A percentile compares a stretch with the other conserved stretches of the same genome.
These are phyloP conservation scores for Smutsia temminckii DNA, from an alignment of 2,797 vertebrate species.

Conservation along the genomic window DNA sequence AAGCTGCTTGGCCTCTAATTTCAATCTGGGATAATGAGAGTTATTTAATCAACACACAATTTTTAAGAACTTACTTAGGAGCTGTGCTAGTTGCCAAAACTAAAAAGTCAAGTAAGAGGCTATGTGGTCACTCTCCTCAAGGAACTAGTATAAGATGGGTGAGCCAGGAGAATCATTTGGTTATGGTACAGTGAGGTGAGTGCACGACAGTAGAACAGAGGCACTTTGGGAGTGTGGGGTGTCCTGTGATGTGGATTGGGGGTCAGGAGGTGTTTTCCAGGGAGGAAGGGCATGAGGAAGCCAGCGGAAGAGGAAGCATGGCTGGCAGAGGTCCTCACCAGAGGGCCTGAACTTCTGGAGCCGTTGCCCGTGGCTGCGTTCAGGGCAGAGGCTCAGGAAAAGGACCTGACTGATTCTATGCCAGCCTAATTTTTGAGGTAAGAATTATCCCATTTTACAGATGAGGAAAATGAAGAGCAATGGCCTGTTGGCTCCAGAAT, in stretches of 20 bases:
- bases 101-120: neutral
- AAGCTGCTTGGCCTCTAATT: neutral
- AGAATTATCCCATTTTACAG: neutral
- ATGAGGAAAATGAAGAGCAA: neutral
- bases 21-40: neutral
- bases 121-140: neutral
- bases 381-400: neutral
- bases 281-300: neutral
- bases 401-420: neutral
- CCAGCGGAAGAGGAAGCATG: neutral
- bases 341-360: neutral
- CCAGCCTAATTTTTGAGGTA: neutral
- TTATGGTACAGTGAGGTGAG: neutral
- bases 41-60: neutral
- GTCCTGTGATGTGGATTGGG: fast-evolving
- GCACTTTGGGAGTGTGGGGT: fast-evolving
- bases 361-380: neutral
- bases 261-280: neutral
- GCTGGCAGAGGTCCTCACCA: fast-evolving
- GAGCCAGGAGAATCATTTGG: neutral
- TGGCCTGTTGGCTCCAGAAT: neutral
- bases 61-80: neutral
- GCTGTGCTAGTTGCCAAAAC: neutral
- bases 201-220: fast-evolving
- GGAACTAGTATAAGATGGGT: neutral